phyloP scores from a whole-genome alignment of 2,797 vertebrate species.

The Ispidina lecontei region DNA sequence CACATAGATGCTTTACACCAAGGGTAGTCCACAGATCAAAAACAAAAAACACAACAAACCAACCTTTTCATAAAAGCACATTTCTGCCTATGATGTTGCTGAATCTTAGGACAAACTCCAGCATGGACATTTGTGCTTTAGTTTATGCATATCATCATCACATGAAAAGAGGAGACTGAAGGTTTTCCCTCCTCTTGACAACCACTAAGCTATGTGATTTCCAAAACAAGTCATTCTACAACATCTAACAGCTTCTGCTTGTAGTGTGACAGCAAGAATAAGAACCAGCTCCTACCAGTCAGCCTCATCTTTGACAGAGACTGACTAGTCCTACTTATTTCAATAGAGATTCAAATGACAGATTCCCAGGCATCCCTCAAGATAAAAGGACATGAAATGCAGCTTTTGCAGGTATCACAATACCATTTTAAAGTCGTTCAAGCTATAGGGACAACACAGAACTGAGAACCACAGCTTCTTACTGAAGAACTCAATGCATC shows the following conservation, averaged over 20 bases:
- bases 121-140: neutral
- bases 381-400: neutral
- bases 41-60: neutral
- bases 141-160: neutral
- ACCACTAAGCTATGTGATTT: neutral
- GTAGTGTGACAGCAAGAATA: neutral
- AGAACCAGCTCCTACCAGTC: neutral
- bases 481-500: neutral
- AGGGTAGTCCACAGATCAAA: neutral
- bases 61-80: neutral
- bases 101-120: neutral
- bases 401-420: neutral
- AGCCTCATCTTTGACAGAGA: neutral
- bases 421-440: neutral
- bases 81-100: neutral
- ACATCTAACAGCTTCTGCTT: neutral
- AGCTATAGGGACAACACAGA: neutral
- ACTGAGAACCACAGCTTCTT: neutral
- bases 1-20: neutral
- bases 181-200: neutral
- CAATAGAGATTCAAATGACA: neutral
- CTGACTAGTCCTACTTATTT: neutral
- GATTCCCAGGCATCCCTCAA: neutral
- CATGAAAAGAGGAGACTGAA: neutral
- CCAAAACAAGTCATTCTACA: neutral